Evolutionary conservation across 1,140 invertebrate genomes (phyloP), one percentile per base, ranked within the genome.

Genomic region (Calosoma granatense): DNA sequence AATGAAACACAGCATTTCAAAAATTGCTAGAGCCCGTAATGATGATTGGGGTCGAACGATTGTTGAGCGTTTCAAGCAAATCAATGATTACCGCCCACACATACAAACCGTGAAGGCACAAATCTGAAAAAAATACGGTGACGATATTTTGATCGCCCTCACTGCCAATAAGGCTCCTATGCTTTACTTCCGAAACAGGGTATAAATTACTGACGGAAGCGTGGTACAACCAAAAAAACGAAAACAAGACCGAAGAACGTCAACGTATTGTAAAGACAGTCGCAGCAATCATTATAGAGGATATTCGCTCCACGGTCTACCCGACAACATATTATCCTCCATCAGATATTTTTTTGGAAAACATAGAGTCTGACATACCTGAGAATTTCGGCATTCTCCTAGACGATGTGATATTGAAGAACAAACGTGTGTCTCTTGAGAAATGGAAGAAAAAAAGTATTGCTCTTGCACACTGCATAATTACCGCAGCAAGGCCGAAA

Each of bases 251-350:
- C 57, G 61, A 64, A 61, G 68, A 67, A 60, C 41, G 63, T 41
- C 53, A 64, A 36, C 54, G 62, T 20, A 63, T 68, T 64, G 59
- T 71, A 54, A 56, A 68, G 66, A 64, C 65, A 63, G 68, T 69
- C 36, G 66, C 63, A 26, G 66, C 60, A 20, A 67, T 72, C 61
- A 68, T 71, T 65, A 57, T 59, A 41, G 66, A 69, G 65, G 69
- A 72, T 53, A 70, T 72, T 22, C 55, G 66, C 62, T 60, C 66
- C 56, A 59, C 54, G 53, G 53, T 63, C 17, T 58, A 65, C 64
- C 65, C 67, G 55, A 65, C 61, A 12, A 63, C 65, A 20, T 30
- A 56, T 20, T 72, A 72, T 66, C 64, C 70, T 56, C 61, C 67
- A 39, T 56, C 63, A 43, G 57, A 43, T 56, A 43, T 53, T 22